phyloP scores from a whole-genome alignment of 1,140 invertebrate species.

The Drosophila nigrodunni region DNA sequence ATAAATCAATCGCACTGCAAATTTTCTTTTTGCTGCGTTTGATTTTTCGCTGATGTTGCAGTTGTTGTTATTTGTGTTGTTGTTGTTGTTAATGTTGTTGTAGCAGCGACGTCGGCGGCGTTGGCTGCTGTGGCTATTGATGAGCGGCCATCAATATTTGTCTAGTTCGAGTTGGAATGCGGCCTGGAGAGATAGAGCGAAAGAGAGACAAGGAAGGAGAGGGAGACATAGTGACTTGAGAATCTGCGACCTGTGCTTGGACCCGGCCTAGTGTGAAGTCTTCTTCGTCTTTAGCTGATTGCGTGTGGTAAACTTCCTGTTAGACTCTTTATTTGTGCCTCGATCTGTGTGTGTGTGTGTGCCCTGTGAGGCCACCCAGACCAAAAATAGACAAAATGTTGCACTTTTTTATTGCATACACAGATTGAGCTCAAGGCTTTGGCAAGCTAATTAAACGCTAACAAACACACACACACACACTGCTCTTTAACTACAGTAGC shows the following conservation, averaged over 20 bases:
- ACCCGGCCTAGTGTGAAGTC: conserved; percentile 56
- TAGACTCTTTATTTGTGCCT: conserved; percentile 42
- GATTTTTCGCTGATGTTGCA: conserved; percentile 55
- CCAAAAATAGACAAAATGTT: conserved; percentile 41
- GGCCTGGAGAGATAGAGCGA: conserved; percentile 50
- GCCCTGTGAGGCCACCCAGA: conserved; percentile 41
- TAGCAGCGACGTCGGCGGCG: conserved; percentile 31
- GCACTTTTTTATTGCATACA: conserved; percentile 57
- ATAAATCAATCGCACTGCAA: conserved; percentile 80
- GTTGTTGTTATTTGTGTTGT: conserved; percentile 39
- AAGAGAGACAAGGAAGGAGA: background rate
- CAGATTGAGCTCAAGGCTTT: conserved; percentile 65
- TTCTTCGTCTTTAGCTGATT: conserved; percentile 55
- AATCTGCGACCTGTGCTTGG: conserved; percentile 27
- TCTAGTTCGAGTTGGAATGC: conserved; percentile 80
- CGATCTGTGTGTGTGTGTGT: background rate
- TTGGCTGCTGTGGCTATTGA: conserved; percentile 68
- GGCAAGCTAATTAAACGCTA: conserved; percentile 73
- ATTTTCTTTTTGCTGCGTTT: conserved; percentile 66
- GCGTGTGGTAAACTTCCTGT: conserved; percentile 80
- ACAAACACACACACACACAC: conserved; percentile 22
- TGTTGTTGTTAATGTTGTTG: conserved; percentile 38
- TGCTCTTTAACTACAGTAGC: conserved; percentile 57
- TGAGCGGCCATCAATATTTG: conserved; percentile 83
- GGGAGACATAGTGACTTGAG: conserved; percentile 8